Percentiles rank a stretch among this genome's conserved stretches.
phyloP scores from a whole-genome alignment of 1,140 invertebrate genomes.

The Papilio machaon region DNA sequence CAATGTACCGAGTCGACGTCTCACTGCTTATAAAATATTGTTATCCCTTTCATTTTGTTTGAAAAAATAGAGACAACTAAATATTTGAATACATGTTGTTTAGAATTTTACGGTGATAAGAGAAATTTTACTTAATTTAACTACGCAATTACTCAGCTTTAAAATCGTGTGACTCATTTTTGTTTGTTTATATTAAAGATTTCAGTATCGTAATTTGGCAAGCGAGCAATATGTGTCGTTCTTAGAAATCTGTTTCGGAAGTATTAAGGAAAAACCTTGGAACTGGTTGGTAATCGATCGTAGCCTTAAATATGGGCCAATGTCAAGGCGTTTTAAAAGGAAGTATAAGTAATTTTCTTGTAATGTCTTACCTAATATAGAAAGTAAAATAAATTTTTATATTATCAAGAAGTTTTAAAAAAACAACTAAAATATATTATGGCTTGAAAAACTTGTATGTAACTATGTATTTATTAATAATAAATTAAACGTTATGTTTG shows the following conservation, averaged over 20 bases:
- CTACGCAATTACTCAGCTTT: background rate
- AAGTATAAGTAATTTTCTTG: background rate
- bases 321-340: background rate
- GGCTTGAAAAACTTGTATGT: too few relatives aligned
- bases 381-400: background rate
- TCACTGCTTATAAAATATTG: too few relatives aligned
- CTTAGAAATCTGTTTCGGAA: background rate
- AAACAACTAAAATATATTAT: too few relatives aligned
- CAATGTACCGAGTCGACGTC: too few relatives aligned
- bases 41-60: too few relatives aligned
- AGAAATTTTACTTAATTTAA: too few relatives aligned
- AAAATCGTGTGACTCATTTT: background rate
- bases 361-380: background rate
- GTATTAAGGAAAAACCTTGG: constrained; percentile 7
- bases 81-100: too few relatives aligned
- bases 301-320: background rate
- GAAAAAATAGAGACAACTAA: too few relatives aligned
- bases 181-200: background rate
- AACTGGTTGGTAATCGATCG: background rate
- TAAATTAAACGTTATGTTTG: too few relatives aligned
- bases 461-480: too few relatives aligned
- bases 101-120: too few relatives aligned
- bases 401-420: too few relatives aligned
- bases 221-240: background rate
- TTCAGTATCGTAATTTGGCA: background rate